These are phyloP conservation scores for Cettia cetti DNA, from an alignment of 2,113 vertebrate species.

Conservation along the genomic window DNA sequence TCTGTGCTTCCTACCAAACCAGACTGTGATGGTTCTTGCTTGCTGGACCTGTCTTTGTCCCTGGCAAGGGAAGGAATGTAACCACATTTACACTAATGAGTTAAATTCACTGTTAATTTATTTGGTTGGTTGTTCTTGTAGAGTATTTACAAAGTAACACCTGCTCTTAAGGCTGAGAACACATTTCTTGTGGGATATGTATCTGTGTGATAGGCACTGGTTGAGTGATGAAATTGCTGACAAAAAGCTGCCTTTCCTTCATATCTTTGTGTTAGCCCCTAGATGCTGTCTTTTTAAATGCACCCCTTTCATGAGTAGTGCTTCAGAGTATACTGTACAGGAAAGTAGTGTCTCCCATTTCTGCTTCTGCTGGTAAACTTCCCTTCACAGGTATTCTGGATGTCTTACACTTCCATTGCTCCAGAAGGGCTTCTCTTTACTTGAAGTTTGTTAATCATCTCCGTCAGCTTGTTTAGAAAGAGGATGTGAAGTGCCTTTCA, in stretches of 20 bases:
- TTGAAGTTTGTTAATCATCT: not conserved
- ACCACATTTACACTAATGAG: not conserved
- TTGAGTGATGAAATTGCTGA: not conserved
- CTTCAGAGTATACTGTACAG: not conserved
- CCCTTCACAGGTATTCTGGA: not conserved
- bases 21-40: not conserved
- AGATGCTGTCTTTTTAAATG: not conserved
- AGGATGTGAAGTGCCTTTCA: not conserved
- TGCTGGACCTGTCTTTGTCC: not conserved
- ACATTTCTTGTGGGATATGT: not conserved
- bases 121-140: not conserved
- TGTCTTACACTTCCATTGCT: not conserved
- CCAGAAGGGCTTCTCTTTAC: not conserved
- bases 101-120: not conserved
- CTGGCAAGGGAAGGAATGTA: not conserved
- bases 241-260: not conserved
- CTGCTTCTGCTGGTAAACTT: not conserved
- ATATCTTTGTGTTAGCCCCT: not conserved
- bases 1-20: not conserved
- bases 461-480: not conserved
- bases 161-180: not conserved
- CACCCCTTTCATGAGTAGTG: not conserved
- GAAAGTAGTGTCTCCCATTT: not conserved
- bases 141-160: not conserved
- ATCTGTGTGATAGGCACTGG: fast-evolving